Base-by-base conservation (phyloP, 2,113 vertebrate genomes). In the Lota lota region DNA sequence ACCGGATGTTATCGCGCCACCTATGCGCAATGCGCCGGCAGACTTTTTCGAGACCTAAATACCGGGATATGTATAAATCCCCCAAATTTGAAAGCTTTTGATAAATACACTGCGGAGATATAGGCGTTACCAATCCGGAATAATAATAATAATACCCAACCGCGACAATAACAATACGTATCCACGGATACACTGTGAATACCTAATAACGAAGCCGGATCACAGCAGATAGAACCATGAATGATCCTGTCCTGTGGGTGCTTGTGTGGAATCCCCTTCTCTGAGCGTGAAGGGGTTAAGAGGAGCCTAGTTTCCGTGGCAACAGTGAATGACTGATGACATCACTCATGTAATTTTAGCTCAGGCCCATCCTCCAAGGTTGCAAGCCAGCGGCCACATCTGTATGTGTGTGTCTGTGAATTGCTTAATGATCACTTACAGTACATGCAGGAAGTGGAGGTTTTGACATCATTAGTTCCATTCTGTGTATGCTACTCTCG, bases 281-380 rank as follows among this genome's bases (percentile, higher is more conserved):
- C 58, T 21, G 51, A 18, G 36, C 58, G 17, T 56, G 79, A 66
- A 90, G 80, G 87, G 85, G 88, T 92, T 91, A 91, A 90, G 56
- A 0, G 71, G 89, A 89, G 90, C 91, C 90, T 85, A 89, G 86
- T 89, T 93, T 92, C 87, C 80, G 79, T 87, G 84, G 90, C 83
- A 88, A 91, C 88, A 83, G 69, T 86, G 83, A 88, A 82, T 87
- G 85, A 85, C 80, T 85, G 77, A 83, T 90, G 91, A 92, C 88
- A 89, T 92, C 86, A 88, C 73, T 57, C 74, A 72, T 87, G 83
- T 88, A 88, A 90, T 88, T 91, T 89, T 88, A 91, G 85, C 83
- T 79, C 67, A 57, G 59, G 67, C 81, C 85, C 79, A 65, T 76
- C 79, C 70, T 80, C 80, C 56, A 74, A 76, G 78, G 67, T 76